phyloP scores from a whole-genome alignment of 2,888 invertebrate species.

The Synergus japonicus region DNA sequence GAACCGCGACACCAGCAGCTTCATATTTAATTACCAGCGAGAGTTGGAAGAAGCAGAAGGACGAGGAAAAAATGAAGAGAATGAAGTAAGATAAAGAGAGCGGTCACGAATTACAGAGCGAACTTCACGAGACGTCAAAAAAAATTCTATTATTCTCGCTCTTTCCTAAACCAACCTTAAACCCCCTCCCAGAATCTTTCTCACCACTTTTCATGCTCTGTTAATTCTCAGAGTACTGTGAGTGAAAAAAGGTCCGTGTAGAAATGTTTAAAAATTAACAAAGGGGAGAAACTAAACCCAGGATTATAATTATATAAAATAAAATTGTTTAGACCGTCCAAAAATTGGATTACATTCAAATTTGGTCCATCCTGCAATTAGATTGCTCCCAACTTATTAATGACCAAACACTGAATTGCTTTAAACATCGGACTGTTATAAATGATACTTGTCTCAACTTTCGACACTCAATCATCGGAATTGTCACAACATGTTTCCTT shows the following conservation, averaged over 20 bases:
- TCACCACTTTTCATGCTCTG: slow-evolving; percentile 9
- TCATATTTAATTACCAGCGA: slow-evolving; percentile 24
- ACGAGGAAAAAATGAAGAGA: background rate
- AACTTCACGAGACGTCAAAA: slow-evolving; percentile 34
- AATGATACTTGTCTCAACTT: no score
- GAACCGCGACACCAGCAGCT: slow-evolving; percentile 15
- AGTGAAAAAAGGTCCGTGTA: background rate
- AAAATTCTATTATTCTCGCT: slow-evolving; percentile 34
- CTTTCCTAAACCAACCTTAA: slow-evolving; percentile 33
- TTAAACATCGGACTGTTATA: no score
- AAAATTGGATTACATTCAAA: no score
- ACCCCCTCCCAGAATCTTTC: slow-evolving; percentile 9
- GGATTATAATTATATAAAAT: background rate
- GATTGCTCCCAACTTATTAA: no score
- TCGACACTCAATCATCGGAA: background rate
- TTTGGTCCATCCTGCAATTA: no score
- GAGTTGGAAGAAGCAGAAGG: background rate
- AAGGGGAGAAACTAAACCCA: background rate
- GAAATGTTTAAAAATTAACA: background rate
- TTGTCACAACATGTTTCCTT: background rate
- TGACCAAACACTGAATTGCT: no score
- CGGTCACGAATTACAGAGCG: slow-evolving; percentile 33
- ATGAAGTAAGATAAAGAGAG: slow-evolving; percentile 26
- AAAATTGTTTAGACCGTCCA: background rate
- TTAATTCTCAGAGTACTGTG: slow-evolving; percentile 1